A percentile compares a stretch with the other conserved stretches of the same genome.
These are phyloP conservation scores for Papilio protenor DNA, from an alignment of 2,888 invertebrate genomes.

Conservation along the genomic window DNA sequence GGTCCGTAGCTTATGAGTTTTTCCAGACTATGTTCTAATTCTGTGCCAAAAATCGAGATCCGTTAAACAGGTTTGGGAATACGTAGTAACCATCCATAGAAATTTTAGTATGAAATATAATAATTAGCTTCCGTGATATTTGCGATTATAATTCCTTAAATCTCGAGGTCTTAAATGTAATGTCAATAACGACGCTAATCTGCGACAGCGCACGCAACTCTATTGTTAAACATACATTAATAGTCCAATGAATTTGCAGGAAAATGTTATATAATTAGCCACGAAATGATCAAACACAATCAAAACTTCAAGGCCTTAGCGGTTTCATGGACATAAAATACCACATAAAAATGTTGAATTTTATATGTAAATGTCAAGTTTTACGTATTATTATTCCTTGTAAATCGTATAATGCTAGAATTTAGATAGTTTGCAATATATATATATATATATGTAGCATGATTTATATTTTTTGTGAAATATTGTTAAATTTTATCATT, in stretches of 20 bases:
- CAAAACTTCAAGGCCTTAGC: background rate
- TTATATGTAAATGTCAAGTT: background rate
- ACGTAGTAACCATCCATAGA: background rate
- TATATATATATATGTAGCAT: no score
- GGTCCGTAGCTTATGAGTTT: no score
- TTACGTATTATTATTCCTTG: background rate
- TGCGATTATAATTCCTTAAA: background rate
- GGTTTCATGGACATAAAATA: background rate
- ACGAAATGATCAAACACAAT: background rate
- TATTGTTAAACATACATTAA: constrained; percentile 19
- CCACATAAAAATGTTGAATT: background rate
- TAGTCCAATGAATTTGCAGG: background rate
- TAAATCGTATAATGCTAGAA: no score
- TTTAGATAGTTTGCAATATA: no score
- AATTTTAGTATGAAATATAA: background rate
- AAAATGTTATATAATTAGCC: background rate
- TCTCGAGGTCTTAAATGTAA: constrained; percentile 16
- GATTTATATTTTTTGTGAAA: no score
- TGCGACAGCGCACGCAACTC: constrained; percentile 1
- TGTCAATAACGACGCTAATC: background rate
- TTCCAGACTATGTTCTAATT: no score
- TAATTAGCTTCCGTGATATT: constrained; percentile 4
- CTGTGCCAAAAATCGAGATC: no score
- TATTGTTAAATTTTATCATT: background rate
- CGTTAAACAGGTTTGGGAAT: no score